Conservation (phyloP, 2,888 invertebrate species). For the Subacronicta megacephala region DNA sequence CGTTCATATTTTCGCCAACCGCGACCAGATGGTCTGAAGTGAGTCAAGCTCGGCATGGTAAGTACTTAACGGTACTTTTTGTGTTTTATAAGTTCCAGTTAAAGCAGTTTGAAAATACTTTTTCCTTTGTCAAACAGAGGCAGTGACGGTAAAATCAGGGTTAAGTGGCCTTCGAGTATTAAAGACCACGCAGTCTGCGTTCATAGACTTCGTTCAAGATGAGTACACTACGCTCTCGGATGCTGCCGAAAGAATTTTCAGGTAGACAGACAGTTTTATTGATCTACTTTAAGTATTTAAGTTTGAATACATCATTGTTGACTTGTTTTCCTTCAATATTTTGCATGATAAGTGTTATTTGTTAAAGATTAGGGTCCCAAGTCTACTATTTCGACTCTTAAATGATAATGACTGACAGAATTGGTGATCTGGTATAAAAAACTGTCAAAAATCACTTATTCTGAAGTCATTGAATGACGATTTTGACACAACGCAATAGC, state of each 20-base stretch:
- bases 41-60: conserved; percentile 91
- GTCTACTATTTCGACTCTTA: too few species aligned
- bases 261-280: conserved; percentile 57
- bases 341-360: background rate
- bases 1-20: conserved; percentile 92
- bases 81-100: conserved; percentile 4
- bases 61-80: conserved; percentile 56
- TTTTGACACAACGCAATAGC: too few species aligned
- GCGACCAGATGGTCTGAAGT: conserved; percentile 92
- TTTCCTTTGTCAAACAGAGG: conserved; percentile 71
- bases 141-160: conserved; percentile 91
- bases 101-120: conserved; percentile 4
- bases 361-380: background rate
- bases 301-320: too few species aligned
- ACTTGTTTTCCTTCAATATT: too few species aligned
- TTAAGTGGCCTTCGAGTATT: conserved; percentile 92
- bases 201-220: conserved; percentile 94
- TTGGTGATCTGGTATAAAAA: too few species aligned
- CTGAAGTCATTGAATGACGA: too few species aligned
- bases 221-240: conserved; percentile 94
- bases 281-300: too few species aligned
- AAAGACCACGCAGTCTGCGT: conserved; percentile 95
- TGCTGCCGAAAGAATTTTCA: conserved; percentile 93
- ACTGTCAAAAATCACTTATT: too few species aligned
- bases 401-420: too few species aligned